These are phyloP conservation scores for Tachina fera DNA, from an alignment of 2,888 invertebrate genomes.

Conservation along the genomic window DNA sequence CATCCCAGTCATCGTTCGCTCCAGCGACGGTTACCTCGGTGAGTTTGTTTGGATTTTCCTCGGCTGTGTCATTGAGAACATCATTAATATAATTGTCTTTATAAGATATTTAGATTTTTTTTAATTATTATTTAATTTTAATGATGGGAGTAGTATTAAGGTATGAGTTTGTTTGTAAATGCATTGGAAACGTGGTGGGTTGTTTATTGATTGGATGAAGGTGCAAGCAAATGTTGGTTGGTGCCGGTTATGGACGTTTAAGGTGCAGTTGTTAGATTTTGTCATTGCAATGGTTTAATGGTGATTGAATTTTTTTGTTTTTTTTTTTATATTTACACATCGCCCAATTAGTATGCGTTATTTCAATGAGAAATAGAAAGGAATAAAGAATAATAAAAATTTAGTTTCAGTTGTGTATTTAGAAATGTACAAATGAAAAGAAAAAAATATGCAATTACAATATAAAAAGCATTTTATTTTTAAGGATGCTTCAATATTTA, in stretches of 20 bases:
- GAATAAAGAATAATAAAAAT: slow-evolving; percentile 56
- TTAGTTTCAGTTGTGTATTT: slow-evolving; percentile 34
- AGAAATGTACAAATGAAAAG: slow-evolving; percentile 9
- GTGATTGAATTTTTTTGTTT: slow-evolving; percentile 13
- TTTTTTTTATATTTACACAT: slow-evolving; percentile 51
- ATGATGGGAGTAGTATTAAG: slow-evolving; percentile 27
- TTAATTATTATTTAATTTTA: slow-evolving; percentile 5
- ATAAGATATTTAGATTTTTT: slow-evolving; percentile 67
- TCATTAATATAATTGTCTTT: slow-evolving; percentile 92
- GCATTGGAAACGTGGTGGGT: neutral
- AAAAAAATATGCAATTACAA: slow-evolving; percentile 8
- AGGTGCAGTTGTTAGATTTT: slow-evolving; percentile 38
- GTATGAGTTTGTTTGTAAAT: slow-evolving; percentile 15
- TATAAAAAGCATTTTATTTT: slow-evolving; percentile 1
- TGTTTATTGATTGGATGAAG: slow-evolving; percentile 12
- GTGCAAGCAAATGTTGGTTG: slow-evolving; percentile 6
- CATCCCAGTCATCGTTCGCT: slow-evolving; percentile 91
- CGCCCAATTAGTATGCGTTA: slow-evolving; percentile 58
- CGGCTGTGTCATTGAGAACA: slow-evolving; percentile 88
- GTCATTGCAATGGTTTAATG: neutral
- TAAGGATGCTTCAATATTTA: neutral
- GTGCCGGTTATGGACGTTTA: neutral
- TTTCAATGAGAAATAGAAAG: slow-evolving; percentile 39
- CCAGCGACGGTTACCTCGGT: slow-evolving; percentile 84
- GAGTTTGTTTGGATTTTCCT: slow-evolving; percentile 81